Base-by-base conservation (phyloP, 1,140 invertebrate species). In the Magallana gigas region DNA sequence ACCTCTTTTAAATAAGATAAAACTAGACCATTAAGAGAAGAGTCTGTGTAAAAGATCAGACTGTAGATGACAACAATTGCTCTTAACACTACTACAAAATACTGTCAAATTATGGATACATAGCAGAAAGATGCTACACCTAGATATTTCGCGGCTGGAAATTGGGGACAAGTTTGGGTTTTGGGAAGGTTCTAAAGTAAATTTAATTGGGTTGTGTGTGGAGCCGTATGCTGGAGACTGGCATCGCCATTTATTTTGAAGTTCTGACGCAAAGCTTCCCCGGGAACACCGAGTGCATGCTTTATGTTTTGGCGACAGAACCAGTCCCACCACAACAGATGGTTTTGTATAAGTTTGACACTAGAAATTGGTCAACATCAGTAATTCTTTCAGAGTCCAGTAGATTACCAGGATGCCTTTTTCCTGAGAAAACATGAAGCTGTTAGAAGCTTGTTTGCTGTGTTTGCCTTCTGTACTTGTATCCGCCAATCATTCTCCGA, bases 401-500 rank as follows among this genome's bases (percentile, higher is more conserved):
- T 0, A 76, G 68, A 76, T 76, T 76, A 76, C 68, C 68, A 29
- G 68, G 68, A 76, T 36, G 23, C 36, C 68, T 76, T 12, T 76
- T 29, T 76, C 68, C 68, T 76, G 68, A 76, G 68, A 76, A 62
- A 76, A 76, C 68, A 76, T 76, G 23, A 76, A 76, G 68, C 23
- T 76, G 81, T 58, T 57, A 83, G 81, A 83, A 57, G 81, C 36
- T n/a, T 83, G 81, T 83, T 83, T 83, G 81, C 57, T 57, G 36
- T 57, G 81, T 83, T 83, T 83, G 56, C 57, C 57, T 83, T 83
- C 81, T 29, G 57, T 14, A 57, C 48, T 57, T 56, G 16, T 58
- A 60, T 87, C 85, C 76, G 81, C 80, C 85, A 87, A 87, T 87
- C 76, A 83, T 60, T 56, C 76, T 59, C 85, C 59, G 76, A 36